Percentiles rank a stretch among this genome's conserved stretches.
Conservation (phyloP, 2,888 invertebrate species). For the Creontiades dilutus region DNA sequence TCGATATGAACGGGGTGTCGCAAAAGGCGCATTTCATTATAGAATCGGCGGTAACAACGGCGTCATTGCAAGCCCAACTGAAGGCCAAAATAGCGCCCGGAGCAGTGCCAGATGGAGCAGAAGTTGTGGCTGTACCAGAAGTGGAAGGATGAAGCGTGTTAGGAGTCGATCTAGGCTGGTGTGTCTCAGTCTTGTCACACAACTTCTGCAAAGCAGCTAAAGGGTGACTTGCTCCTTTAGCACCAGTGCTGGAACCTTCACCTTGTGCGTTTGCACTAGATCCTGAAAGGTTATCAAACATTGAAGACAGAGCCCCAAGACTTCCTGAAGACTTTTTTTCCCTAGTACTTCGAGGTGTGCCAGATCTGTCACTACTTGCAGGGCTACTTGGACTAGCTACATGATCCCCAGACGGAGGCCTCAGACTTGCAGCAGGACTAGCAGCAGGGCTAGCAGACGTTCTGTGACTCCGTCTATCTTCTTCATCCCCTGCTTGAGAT, state of each 20-base stretch:
- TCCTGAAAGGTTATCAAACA: constrained; percentile 92
- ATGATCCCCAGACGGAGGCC: constrained; percentile 72
- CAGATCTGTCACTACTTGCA: constrained; percentile 87
- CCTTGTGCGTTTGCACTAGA: constrained; percentile 37
- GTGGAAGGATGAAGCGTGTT: constrained; percentile 77
- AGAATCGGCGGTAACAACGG: constrained; percentile 90
- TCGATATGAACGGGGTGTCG: constrained; percentile 97
- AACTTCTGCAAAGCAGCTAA: constrained; percentile 96
- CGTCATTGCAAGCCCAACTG: constrained; percentile 96
- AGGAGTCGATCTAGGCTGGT: constrained; percentile 77
- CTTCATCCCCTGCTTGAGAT: constrained; percentile 74
- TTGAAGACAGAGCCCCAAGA: constrained; percentile 90
- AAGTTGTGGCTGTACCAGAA: constrained; percentile 77
- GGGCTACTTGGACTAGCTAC: constrained; percentile 84
- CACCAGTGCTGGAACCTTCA: constrained; percentile 76
- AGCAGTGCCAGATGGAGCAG: constrained; percentile 80
- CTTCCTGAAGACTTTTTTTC: constrained; percentile 82
- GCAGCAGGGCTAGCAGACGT: constrained; percentile 74
- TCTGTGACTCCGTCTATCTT: constrained; percentile 75
- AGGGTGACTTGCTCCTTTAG: constrained; percentile 87
- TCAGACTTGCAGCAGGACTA: constrained; percentile 73
- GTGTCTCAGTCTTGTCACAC: constrained; percentile 95
- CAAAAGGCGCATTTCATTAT: constrained; percentile 97
- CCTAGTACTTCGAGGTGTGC: constrained; percentile 84
- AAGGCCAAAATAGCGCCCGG: constrained; percentile 93